Conservation (phyloP, 2,888 invertebrate species). For the Oscheius onirici region DNA sequence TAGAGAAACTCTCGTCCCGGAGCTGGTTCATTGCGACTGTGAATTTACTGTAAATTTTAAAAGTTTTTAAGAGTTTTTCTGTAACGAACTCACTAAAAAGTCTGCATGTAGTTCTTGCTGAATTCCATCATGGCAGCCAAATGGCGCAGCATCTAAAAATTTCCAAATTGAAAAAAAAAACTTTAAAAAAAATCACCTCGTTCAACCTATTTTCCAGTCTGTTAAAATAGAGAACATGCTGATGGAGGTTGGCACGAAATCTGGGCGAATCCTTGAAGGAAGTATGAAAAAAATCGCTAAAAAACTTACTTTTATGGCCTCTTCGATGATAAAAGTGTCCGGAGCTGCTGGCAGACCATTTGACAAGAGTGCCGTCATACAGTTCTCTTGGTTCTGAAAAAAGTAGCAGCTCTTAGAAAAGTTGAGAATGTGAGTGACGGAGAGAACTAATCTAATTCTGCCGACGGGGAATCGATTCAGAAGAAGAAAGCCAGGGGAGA, state of each 20-base stretch:
- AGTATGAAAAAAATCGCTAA: background rate
- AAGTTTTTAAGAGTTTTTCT: background rate
- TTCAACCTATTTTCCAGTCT: slow-evolving; percentile 54
- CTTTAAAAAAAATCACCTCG: slow-evolving; percentile 35
- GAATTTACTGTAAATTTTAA: slow-evolving; percentile 74
- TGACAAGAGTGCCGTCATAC: slow-evolving; percentile 4
- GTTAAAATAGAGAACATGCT: slow-evolving; percentile 51
- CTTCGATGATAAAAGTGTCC: slow-evolving; percentile 43
- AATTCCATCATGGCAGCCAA: slow-evolving; percentile 89
- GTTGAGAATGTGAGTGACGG: background rate
- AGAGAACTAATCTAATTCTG: slow-evolving; percentile 15
- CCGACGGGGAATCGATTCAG: background rate
- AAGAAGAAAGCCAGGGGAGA: no score
- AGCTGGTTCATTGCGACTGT: slow-evolving; percentile 87
- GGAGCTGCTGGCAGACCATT: slow-evolving; percentile 24
- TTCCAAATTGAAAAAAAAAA: background rate
- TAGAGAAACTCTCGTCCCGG: slow-evolving; percentile 83
- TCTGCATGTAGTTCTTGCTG: slow-evolving; percentile 89
- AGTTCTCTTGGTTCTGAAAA: background rate
- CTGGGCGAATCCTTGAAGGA: slow-evolving; percentile 45
- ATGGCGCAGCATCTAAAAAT: slow-evolving; percentile 80
- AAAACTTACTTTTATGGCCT: slow-evolving; percentile 54
- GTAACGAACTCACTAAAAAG: slow-evolving; percentile 85
- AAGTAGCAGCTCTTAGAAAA: background rate
- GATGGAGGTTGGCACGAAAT: slow-evolving; percentile 45